Conservation (phyloP, 2,888 invertebrate genomes). For the Erannis defoliaria region DNA sequence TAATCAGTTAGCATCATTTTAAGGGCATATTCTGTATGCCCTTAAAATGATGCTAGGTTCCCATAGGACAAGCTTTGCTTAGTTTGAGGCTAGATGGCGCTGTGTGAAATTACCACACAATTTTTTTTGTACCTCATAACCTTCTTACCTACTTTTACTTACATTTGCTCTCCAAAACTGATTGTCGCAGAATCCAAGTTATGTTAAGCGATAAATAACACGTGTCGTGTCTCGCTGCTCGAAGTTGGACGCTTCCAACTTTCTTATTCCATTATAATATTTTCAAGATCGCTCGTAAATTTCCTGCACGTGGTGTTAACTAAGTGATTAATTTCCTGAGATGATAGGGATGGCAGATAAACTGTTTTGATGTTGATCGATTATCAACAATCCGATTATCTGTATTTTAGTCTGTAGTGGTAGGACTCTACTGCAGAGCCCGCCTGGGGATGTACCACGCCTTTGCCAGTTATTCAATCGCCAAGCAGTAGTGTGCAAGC, state of each 20-base stretch:
- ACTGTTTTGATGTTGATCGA: constrained; percentile 1
- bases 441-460: no score
- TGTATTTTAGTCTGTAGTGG: not conserved
- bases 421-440: no score
- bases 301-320: constrained; percentile 48
- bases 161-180: constrained; percentile 4
- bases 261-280: constrained; percentile 49
- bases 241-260: constrained; percentile 44
- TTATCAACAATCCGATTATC: not conserved
- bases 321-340: constrained; percentile 39
- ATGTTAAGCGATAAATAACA: constrained; percentile 40
- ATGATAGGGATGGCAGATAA: constrained; percentile 33
- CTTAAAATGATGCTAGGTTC: no score
- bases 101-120: no score
- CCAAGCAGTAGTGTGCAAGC: no score
- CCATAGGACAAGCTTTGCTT: no score
- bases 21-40: no score
- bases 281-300: constrained; percentile 53
- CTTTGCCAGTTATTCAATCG: no score
- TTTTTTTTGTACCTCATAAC: no score
- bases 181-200: constrained; percentile 23
- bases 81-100: no score
- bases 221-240: constrained; percentile 34
- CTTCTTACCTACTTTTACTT: not conserved
- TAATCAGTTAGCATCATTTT: no score